phyloP scores from a whole-genome alignment of 2,797 vertebrate species.

The Phoebastria nigripes region DNA sequence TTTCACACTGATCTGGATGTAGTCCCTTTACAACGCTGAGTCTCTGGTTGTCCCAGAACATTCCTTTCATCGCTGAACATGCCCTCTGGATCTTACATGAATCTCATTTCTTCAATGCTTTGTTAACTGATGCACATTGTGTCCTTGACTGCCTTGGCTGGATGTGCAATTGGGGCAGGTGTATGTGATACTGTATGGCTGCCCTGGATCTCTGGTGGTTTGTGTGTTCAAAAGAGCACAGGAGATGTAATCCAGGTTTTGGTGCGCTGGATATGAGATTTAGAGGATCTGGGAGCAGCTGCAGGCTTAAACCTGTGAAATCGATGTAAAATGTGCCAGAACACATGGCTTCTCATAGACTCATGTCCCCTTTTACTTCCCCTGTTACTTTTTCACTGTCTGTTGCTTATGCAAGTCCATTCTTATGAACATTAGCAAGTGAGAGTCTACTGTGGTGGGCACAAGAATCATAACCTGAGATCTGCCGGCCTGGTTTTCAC shows the following conservation, averaged over 20 bases:
- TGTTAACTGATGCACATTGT: neutral
- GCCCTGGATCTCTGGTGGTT: neutral
- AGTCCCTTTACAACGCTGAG: neutral
- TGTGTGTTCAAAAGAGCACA: neutral
- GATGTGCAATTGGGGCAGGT: neutral
- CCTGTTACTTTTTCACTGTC: neutral
- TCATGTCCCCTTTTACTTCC: neutral
- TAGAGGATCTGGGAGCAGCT: neutral
- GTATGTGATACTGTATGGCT: neutral
- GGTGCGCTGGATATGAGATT: neutral
- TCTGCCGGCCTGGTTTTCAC: neutral
- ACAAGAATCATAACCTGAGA: neutral
- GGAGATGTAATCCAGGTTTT: neutral
- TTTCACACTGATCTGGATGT: neutral
- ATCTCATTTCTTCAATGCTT: neutral
- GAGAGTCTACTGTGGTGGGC: neutral
- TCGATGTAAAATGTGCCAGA: neutral
- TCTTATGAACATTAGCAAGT: neutral
- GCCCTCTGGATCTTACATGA: neutral
- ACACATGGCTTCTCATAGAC: neutral
- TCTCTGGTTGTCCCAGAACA: neutral
- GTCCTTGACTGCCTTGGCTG: neutral
- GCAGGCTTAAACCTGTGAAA: neutral
- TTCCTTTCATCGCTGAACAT: neutral
- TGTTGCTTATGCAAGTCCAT: neutral